Base-by-base conservation (phyloP, 2,797 vertebrate genomes). In the Poliocrania exsul region DNA sequence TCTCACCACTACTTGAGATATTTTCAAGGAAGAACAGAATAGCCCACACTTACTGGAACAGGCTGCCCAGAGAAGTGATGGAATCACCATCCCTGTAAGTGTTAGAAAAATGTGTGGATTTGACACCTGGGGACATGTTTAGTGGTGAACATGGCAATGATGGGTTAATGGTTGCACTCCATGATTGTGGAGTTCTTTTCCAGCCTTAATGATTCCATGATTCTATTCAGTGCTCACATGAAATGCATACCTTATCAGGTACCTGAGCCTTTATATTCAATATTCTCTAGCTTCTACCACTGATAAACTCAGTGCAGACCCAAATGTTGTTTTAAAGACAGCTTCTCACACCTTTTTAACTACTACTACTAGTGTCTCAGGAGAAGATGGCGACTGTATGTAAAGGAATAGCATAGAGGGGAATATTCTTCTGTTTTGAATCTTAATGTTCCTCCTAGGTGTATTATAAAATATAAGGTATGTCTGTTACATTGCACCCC, bases 131-230 rank as follows among this genome's bases (percentile, higher is more conserved):
- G 24, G 19, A 8, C 11, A n/a, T 17, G 37, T 51, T 71, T 28
- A 8, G 19, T 65, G 28, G 16, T 58, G 38, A 58, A 29, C 33
- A 46, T 0, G 0, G 5, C 9, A 38, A 28, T 38, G 44, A 16
- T 65, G 58, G 28, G 13, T 19, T 54, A 10, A 47, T 5, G 7
- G 6, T 38, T 46, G 33, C n/a, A 29, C 16, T 80, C 28, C 28
- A 38, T 12, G 49, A 51, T 29, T 24, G 24, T 33, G 24, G 37
- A 46, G 46, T n/a, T 47, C 31, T 65, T 51, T 58, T 65, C 18
- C n/a, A 38, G 10, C 16, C 7, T 33, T 31, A 51, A 51, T 29
- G 38, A 46, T 33, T 20, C 16, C 37, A n/a, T 28, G 13, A 50
- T n/a, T 51, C 60, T 25, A 7, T 15, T 86, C 73, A 54, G 54